Evolutionary conservation across 1,140 invertebrate genomes (phyloP), one percentile per base, ranked within the genome.

Genomic region (Globodera ellingtonae): DNA sequence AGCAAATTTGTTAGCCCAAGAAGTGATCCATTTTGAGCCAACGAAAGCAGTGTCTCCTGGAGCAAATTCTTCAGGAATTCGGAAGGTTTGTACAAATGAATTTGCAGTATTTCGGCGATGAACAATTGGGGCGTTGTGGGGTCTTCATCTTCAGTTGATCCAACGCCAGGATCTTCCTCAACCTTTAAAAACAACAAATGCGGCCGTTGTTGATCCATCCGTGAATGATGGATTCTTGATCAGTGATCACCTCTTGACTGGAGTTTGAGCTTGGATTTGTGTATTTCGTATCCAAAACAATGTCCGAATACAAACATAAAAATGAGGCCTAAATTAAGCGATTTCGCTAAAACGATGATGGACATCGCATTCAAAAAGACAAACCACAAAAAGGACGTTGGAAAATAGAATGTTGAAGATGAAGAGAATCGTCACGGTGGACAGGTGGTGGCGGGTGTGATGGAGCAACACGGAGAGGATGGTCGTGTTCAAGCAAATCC

Each of bases 371-470:
- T 35, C 35, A 35, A 35, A 35, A 35, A 15, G 56, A 18, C 56
- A 1, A 18, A 62, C 56, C 21, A 88, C 81, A 70, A 88, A 88
- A 8, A 90, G 81, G 59, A 81, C 77, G 75, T 88, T 88, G 9
- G 89, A 90, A 46, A 89, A 89, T 21, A 88, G 70, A 67, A 88
- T 89, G 72, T 88, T 88, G 67, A 89, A 86, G 46, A 88, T 85
- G 73, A 88, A 88, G 6, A 88, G 80, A 72, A 89, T 84, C 18
- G 88, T 89, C 6, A 88, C 87, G 24, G 88, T 89, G 7, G 87
- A 88, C 35, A 88, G 80, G 9, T 89, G 70, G 18, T 82, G 73
- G 21, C 81, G 74, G 7, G 89, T 88, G 81, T 89, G 86, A 46
- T 75, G 65, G 13, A 87, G 73, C 21, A 89, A 69, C 21, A 80